A percentile compares a stretch with the other conserved stretches of the same genome.
phyloP scores from a whole-genome alignment of 1,140 invertebrate genomes.

The Leptinotarsa defecta region DNA sequence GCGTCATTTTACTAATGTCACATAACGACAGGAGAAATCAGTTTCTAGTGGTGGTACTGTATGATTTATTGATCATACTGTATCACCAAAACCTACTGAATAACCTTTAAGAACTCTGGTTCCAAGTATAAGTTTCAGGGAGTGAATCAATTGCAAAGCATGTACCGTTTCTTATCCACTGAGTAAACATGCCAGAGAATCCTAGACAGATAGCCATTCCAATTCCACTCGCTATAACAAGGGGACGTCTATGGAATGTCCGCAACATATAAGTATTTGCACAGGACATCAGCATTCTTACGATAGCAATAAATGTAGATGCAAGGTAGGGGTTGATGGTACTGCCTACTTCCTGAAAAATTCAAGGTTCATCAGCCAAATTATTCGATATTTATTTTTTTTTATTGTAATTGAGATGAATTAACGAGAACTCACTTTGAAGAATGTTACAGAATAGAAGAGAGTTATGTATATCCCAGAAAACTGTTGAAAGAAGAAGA shows the following conservation, averaged over 20 bases:
- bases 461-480: conserved; percentile 70
- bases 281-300: conserved; percentile 66
- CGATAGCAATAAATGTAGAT: conserved; percentile 67
- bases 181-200: conserved; percentile 60
- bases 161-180: conserved; percentile 52
- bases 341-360: conserved; percentile 58
- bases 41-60: too few species aligned
- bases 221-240: conserved; percentile 60
- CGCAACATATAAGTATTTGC: conserved; percentile 61
- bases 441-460: conserved; percentile 71
- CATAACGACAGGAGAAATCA: too few species aligned
- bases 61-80: too few species aligned
- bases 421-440: conserved; percentile 55
- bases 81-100: too few species aligned
- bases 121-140: not conserved
- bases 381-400: too few species aligned
- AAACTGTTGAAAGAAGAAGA: conserved; percentile 68
- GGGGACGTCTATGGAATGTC: conserved; percentile 58
- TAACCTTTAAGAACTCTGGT: too few species aligned
- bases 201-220: conserved; percentile 62
- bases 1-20: too few species aligned
- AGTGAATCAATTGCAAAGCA: not conserved
- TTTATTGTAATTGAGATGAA: not conserved
- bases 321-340: conserved; percentile 60
- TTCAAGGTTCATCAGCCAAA: not conserved